Evolutionary conservation across 2,113 vertebrate genomes (phyloP).

Genomic region (Austrofundulus limnaeus): DNA sequence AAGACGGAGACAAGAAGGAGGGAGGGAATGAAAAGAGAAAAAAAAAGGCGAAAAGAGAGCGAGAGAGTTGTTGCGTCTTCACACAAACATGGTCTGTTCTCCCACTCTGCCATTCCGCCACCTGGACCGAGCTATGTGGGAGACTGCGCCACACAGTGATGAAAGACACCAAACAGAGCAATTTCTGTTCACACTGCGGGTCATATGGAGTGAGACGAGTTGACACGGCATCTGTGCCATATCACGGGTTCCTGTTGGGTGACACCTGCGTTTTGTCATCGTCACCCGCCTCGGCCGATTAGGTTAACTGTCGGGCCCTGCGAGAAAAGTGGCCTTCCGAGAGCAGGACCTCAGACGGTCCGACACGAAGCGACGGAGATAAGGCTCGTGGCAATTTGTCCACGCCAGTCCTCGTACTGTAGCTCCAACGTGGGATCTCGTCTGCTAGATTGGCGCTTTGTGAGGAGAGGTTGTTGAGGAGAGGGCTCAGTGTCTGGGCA

Average conservation of each 20-base stretch:
- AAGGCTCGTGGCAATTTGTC: constrained; percentile 76
- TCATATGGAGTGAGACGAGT: constrained; percentile 56
- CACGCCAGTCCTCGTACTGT: constrained; percentile 65
- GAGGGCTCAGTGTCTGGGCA: constrained; percentile 76
- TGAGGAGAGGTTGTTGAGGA: constrained; percentile 78
- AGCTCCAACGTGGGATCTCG: constrained; percentile 71
- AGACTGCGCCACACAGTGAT: constrained; percentile 65
- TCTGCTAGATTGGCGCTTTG: constrained; percentile 78
- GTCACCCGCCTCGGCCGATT: constrained; percentile 63
- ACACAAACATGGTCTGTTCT: constrained; percentile 76
- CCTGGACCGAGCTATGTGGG: constrained; percentile 73
- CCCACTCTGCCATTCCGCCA: constrained; percentile 78
- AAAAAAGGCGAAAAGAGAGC: constrained; percentile 50
- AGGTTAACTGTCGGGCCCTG: constrained; percentile 71
- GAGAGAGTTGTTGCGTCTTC: constrained; percentile 75
- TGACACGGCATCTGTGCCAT: constrained; percentile 70
- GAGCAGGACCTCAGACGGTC: constrained; percentile 58
- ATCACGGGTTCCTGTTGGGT: constrained; percentile 65
- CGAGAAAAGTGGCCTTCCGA: constrained; percentile 64
- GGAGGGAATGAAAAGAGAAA: constrained; percentile 25
- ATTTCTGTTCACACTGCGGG: constrained; percentile 68
- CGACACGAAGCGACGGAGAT: constrained; percentile 72
- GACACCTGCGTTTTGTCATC: constrained; percentile 75
- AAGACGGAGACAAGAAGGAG: constrained; percentile 19
- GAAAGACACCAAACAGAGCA: constrained; percentile 67